A percentile compares a stretch with the other conserved stretches of the same genome.
These are phyloP conservation scores for Eutolmus rufibarbis DNA, from an alignment of 2,888 invertebrate species.

Conservation along the genomic window DNA sequence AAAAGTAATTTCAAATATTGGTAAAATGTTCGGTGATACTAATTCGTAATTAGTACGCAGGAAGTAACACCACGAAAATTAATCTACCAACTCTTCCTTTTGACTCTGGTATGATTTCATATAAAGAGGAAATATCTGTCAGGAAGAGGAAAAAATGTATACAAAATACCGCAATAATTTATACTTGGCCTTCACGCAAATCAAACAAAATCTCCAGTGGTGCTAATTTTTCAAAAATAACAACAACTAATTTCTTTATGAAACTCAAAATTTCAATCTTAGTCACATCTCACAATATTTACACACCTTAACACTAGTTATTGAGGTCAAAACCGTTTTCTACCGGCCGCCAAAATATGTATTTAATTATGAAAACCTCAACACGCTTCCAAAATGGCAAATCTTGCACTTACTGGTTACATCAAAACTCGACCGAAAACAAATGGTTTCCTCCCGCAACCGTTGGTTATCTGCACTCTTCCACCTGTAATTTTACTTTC, in stretches of 20 bases:
- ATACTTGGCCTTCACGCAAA: not conserved
- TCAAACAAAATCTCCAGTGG: not conserved
- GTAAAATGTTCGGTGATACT: no score
- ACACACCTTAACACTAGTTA: not conserved
- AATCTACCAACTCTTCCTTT: no score
- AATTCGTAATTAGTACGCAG: no score
- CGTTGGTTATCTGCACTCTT: not conserved
- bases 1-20: no score
- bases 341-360: not conserved
- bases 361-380: not conserved
- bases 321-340: not conserved
- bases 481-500: slow-evolving; percentile 10
- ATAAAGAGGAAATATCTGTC: not conserved
- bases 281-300: not conserved
- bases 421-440: not conserved
- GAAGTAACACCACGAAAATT: no score
- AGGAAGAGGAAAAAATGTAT: not conserved
- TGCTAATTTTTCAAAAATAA: not conserved
- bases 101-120: no score
- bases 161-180: not conserved
- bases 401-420: not conserved
- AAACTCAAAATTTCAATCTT: not conserved
- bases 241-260: not conserved
- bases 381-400: not conserved
- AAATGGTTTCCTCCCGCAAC: not conserved